Evolutionary conservation across 2,113 vertebrate species (phyloP).

Genomic region (Cryptotis parvus): DNA sequence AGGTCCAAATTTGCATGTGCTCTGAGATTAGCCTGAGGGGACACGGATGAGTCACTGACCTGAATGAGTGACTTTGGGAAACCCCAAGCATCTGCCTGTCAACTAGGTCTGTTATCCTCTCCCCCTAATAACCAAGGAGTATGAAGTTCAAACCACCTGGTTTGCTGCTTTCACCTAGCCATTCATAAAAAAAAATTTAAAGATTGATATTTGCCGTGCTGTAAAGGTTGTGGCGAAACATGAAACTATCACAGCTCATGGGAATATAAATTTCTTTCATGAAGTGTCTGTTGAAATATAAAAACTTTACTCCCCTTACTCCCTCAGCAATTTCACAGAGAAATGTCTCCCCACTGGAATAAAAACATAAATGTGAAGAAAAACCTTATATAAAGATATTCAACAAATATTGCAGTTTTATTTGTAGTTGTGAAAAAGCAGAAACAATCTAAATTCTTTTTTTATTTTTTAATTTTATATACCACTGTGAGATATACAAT

Average conservation of each 20-base stretch:
- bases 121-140: slow-evolving; percentile 38
- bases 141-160: slow-evolving; percentile 61
- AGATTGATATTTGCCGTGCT: slow-evolving; percentile 27
- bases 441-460: slow-evolving; percentile 20
- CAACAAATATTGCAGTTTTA: background rate
- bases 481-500: too few species aligned
- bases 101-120: background rate
- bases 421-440: slow-evolving; percentile 35
- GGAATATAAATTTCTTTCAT: slow-evolving; percentile 44
- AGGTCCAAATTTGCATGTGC: slow-evolving; percentile 66
- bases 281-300: slow-evolving; percentile 32
- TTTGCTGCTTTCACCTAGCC: slow-evolving; percentile 32
- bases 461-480: too few species aligned
- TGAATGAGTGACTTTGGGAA: slow-evolving; percentile 71
- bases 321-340: background rate
- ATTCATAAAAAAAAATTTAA: slow-evolving; percentile 32
- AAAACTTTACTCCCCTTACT: background rate
- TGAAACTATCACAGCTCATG: background rate
- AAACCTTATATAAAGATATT: slow-evolving; percentile 28
- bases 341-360: slow-evolving; percentile 23
- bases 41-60: slow-evolving; percentile 71
- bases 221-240: slow-evolving; percentile 58
- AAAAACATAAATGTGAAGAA: background rate
- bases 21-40: slow-evolving; percentile 69
- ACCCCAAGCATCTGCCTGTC: slow-evolving; percentile 44